Percentiles rank a stretch among this genome's conserved stretches.
phyloP scores from a whole-genome alignment of 2,797 vertebrate genomes.

The Rhynchonycteris naso region DNA sequence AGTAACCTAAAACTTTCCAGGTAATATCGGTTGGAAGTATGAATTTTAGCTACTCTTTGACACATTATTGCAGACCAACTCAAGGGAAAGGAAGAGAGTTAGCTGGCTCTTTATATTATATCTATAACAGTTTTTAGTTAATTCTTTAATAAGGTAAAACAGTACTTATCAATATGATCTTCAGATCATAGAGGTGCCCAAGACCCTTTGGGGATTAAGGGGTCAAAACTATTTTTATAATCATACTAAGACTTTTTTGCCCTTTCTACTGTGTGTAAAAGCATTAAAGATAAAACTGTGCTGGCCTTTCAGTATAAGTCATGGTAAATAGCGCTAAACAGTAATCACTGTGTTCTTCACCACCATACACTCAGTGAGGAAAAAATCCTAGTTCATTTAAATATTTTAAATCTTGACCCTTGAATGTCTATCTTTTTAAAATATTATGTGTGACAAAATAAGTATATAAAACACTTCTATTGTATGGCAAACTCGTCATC shows the following conservation, averaged over 20 bases:
- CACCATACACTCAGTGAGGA: background rate
- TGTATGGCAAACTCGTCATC: background rate
- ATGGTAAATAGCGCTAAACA: background rate
- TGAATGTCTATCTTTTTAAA: background rate
- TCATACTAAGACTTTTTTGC: background rate
- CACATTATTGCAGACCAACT: background rate
- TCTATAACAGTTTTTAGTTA: background rate
- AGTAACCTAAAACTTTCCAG: background rate
- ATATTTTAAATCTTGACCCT: background rate
- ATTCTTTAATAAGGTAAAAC: background rate
- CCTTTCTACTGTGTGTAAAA: background rate
- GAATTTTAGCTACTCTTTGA: background rate
- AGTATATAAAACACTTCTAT: background rate
- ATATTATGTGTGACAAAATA: background rate
- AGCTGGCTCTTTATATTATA: background rate
- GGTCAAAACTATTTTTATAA: constrained; percentile 14
- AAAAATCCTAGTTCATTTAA: background rate
- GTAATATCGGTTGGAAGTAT: background rate
- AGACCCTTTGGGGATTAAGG: background rate
- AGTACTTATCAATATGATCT: background rate
- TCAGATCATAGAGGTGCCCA: background rate
- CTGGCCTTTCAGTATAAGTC: background rate
- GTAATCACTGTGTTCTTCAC: background rate
- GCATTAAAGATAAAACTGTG: background rate
- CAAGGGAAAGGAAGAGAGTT: background rate